These are phyloP conservation scores for Drosophila dives DNA, from an alignment of 2,888 invertebrate genomes.

Conservation along the genomic window DNA sequence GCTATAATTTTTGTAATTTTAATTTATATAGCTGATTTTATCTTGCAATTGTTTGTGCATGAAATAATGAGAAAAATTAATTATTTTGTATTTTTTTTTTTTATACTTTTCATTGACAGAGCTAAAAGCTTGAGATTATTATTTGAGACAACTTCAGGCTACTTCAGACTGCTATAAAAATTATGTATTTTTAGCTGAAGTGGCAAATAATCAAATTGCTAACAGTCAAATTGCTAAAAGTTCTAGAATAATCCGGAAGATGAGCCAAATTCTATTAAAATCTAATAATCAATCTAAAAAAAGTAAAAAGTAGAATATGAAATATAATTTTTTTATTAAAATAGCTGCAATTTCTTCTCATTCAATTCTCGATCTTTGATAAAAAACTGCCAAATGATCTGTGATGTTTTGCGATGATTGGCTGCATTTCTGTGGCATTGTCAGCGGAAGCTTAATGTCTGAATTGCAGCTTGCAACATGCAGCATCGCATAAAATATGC, in stretches of 20 bases:
- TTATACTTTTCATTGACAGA: rapidly evolving
- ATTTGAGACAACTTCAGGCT: too few relatives aligned
- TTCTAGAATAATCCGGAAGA: not conserved
- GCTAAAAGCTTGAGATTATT: not conserved
- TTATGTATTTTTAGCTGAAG: too few relatives aligned
- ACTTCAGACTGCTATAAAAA: not conserved
- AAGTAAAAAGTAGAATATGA: not conserved
- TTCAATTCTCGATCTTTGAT: slow-evolving; percentile 14
- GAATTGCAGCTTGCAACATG: slow-evolving; percentile 34
- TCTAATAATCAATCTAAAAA: not conserved
- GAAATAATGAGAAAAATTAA: not conserved
- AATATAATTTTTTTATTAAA: not conserved
- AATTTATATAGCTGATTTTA: not conserved
- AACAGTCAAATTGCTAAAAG: not conserved
- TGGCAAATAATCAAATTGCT: not conserved
- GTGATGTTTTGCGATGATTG: slow-evolving; percentile 29
- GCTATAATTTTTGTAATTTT: not conserved
- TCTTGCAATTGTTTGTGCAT: rapidly evolving
- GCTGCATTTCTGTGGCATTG: slow-evolving; percentile 42
- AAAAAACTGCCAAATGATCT: slow-evolving; percentile 30
- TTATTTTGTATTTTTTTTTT: not conserved
- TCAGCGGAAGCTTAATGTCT: slow-evolving; percentile 51
- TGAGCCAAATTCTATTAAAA: not conserved
- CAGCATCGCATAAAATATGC: slow-evolving; percentile 61
- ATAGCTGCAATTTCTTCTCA: not conserved